Percentiles rank a stretch among this genome's conserved stretches.
Conservation (phyloP, 2,888 invertebrate species). For the Chloroclystis v-ata region DNA sequence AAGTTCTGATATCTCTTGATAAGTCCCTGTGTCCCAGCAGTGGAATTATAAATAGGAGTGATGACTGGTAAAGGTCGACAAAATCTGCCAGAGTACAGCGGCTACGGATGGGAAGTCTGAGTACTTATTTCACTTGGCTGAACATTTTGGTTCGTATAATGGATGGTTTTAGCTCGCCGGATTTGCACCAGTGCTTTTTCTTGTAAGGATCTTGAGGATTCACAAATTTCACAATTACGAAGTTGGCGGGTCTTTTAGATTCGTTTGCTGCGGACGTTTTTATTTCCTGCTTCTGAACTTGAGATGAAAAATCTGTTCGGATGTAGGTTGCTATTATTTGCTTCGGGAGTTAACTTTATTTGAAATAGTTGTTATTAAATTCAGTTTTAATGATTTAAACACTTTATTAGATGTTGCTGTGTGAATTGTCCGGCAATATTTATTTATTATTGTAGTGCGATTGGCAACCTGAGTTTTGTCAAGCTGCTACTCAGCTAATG, state of each 20-base stretch:
- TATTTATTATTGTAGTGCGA: background rate
- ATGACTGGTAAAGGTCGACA: too few relatives aligned
- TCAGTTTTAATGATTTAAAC: too few relatives aligned
- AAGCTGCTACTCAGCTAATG: too few relatives aligned
- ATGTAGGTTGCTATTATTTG: background rate
- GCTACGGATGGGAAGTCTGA: background rate
- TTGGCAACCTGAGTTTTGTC: too few relatives aligned
- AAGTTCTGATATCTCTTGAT: too few relatives aligned
- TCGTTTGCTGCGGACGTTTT: background rate
- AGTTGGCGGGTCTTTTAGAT: background rate
- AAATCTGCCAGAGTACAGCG: too few relatives aligned
- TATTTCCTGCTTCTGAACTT: background rate
- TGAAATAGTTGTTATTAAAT: too few relatives aligned
- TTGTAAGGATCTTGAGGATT: constrained; percentile 3
- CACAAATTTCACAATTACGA: constrained; percentile 4
- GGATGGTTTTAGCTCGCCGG: constrained; percentile 15
- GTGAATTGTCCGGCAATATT: background rate
- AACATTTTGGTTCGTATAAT: constrained; percentile 18
- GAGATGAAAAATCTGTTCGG: background rate
- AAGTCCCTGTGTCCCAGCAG: too few relatives aligned
- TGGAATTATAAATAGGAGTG: too few relatives aligned
- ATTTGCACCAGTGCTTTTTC: constrained; percentile 13
- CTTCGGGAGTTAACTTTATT: too few relatives aligned
- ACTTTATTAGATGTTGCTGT: too few relatives aligned
- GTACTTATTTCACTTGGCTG: constrained; percentile 20